phyloP scores from a whole-genome alignment of 2,888 invertebrate genomes.

The Orchestes rusci region DNA sequence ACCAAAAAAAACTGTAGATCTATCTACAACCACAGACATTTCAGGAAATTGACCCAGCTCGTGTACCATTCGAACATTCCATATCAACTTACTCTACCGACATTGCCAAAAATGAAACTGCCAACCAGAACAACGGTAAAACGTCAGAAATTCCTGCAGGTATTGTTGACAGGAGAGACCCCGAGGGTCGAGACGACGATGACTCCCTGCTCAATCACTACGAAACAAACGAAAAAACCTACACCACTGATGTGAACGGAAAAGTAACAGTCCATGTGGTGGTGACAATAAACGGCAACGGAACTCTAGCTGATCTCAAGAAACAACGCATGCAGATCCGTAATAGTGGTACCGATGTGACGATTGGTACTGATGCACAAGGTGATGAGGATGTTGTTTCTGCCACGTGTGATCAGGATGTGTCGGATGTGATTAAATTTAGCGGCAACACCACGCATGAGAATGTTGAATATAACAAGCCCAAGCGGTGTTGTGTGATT shows the following conservation, averaged over 20 bases:
- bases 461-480: slow-evolving; percentile 65
- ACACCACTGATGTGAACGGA: slow-evolving; percentile 72
- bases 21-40: too few species aligned
- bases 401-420: slow-evolving; percentile 44
- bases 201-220: slow-evolving; percentile 49
- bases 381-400: slow-evolving; percentile 38
- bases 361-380: slow-evolving; percentile 39
- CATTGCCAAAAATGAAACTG: too few species aligned
- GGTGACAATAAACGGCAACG: slow-evolving; percentile 70
- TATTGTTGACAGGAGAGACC: slow-evolving; percentile 52
- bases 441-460: slow-evolving; percentile 68
- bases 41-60: too few species aligned
- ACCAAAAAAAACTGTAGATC: too few species aligned
- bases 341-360: slow-evolving; percentile 51
- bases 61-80: too few species aligned
- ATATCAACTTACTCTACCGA: too few species aligned
- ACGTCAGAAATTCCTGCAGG: too few species aligned
- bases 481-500: slow-evolving; percentile 65
- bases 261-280: slow-evolving; percentile 62
- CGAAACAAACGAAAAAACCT: slow-evolving; percentile 46
- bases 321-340: slow-evolving; percentile 83
- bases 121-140: too few species aligned
- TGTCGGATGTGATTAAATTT: slow-evolving; percentile 53
- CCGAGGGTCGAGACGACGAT: slow-evolving; percentile 78
- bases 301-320: slow-evolving; percentile 86